Evolutionary conservation across 2,888 invertebrate genomes (phyloP).

Genomic region (Agrypnus murinus): DNA sequence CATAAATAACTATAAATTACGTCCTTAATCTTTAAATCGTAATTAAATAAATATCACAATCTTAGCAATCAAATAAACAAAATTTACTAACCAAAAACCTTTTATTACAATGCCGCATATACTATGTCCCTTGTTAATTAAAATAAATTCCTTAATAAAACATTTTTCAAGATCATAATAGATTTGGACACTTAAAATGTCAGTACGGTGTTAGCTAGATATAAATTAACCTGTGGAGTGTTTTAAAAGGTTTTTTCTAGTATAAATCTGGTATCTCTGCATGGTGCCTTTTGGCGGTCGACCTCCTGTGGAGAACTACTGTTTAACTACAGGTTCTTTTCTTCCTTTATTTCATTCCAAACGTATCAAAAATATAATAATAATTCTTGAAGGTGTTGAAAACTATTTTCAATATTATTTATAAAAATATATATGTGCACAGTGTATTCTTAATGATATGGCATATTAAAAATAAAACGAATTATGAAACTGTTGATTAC

Average conservation of each 20-base stretch:
- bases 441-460: no score
- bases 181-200: conserved; percentile 7
- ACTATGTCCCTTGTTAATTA: no score
- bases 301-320: conserved; percentile 40
- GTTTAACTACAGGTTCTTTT: conserved; percentile 31
- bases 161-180: not conserved
- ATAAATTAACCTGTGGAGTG: conserved; percentile 29
- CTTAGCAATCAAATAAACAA: no score
- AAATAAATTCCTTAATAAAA: no score
- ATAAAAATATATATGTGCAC: not conserved
- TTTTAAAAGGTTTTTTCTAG: conserved; percentile 28
- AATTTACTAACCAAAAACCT: no score
- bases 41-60: no score
- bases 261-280: conserved; percentile 34
- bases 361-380: not conserved
- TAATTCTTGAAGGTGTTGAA: not conserved
- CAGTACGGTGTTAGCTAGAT: conserved; percentile 3
- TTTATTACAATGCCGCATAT: no score
- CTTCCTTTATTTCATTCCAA: not conserved
- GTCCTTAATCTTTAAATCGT: no score
- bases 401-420: not conserved
- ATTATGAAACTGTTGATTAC: not conserved
- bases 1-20: no score
- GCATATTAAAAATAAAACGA: not conserved
- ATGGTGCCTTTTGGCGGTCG: conserved; percentile 30